These are phyloP conservation scores for Pachycephala philippinensis DNA, from an alignment of 2,113 vertebrate genomes.

Conservation along the genomic window DNA sequence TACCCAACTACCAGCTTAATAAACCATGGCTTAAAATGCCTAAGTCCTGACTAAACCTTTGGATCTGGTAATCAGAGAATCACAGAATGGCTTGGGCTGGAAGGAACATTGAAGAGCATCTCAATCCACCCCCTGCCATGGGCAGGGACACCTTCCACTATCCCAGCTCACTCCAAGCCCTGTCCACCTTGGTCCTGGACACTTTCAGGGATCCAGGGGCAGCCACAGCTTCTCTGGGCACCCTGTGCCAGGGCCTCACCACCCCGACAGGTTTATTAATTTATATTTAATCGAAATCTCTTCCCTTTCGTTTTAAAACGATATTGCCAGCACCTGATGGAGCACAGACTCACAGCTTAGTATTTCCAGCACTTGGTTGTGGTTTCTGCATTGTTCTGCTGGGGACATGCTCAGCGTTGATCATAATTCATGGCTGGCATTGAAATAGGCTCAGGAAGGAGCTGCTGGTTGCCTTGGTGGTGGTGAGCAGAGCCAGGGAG, in stretches of 20 bases:
- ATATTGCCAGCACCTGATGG: not conserved
- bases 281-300: not conserved
- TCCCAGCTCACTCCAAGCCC: accelerated
- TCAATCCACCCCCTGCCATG: not conserved
- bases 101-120: not conserved
- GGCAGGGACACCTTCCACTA: not conserved
- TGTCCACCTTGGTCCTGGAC: accelerated
- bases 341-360: not conserved
- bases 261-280: too few species aligned
- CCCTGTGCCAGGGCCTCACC: not conserved
- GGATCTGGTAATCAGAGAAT: not conserved
- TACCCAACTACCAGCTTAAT: not conserved
- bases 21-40: not conserved
- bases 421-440: accelerated
- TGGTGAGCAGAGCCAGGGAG: not conserved
- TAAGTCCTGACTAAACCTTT: not conserved
- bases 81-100: not conserved
- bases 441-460: not conserved
- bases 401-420: not conserved
- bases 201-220: not conserved
- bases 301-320: not conserved
- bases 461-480: not conserved
- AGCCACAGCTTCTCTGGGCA: not conserved
- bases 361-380: not conserved
- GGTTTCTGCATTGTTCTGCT: not conserved